Conservation (phyloP, 2,888 invertebrate species). For the Masnerella sp. region DNA sequence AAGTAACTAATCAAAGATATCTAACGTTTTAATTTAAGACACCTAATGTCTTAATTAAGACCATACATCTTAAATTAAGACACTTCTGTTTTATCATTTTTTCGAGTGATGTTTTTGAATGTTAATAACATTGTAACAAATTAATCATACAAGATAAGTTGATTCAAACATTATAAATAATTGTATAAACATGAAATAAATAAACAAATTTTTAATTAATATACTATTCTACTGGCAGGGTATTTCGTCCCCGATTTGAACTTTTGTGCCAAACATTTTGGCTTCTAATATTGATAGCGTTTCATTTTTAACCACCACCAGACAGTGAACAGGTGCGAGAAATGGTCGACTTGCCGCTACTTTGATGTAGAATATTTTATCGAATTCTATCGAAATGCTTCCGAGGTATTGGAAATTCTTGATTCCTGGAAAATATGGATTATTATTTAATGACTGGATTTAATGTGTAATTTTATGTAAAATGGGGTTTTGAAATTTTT, state of each 20-base stretch:
- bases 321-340: conserved; percentile 4
- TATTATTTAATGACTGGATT: conserved; percentile 1
- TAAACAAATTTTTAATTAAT: background rate
- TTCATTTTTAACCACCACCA: conserved; percentile 4
- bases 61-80: too few species aligned
- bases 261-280: conserved; percentile 26
- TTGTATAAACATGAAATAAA: conserved; percentile 18
- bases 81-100: too few species aligned
- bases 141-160: too few species aligned
- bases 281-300: conserved; percentile 25
- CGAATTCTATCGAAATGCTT: background rate
- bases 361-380: conserved; percentile 18
- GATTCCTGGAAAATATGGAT: conserved; percentile 19
- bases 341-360: conserved; percentile 5
- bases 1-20: too few species aligned
- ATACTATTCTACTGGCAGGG: conserved; percentile 1
- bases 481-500: background rate
- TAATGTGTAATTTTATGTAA: too few species aligned
- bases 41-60: too few species aligned
- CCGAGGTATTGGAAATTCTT: conserved; percentile 8
- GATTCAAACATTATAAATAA: conserved; percentile 29
- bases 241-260: background rate
- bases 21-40: too few species aligned
- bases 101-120: conserved; percentile 8
- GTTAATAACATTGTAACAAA: conserved; percentile 1